These are phyloP conservation scores for Forbesichthys papilliferus DNA, from an alignment of 2,113 vertebrate species.

Conservation along the genomic window DNA sequence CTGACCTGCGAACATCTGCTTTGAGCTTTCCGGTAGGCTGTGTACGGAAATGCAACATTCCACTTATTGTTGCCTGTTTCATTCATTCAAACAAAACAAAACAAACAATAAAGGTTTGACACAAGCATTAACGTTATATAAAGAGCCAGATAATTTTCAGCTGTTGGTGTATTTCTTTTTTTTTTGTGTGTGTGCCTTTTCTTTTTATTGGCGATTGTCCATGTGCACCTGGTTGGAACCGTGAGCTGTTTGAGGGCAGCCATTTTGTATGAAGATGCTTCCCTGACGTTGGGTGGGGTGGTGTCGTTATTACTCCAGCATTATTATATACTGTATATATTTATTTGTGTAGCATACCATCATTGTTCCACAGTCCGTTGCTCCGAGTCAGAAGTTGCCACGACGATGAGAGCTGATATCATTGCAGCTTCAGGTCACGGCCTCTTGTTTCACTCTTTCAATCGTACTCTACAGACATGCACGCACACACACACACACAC, in stretches of 20 bases:
- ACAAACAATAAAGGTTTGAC: no score
- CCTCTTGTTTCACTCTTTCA: constrained; percentile 74
- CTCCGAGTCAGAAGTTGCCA: constrained; percentile 41
- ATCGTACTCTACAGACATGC: constrained; percentile 35
- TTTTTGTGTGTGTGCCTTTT: neutral
- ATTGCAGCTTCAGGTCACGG: constrained; percentile 70
- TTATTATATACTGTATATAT: constrained; percentile 8
- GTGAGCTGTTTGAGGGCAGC: constrained; percentile 45
- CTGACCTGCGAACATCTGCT: neutral
- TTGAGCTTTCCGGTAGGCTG: constrained; percentile 18
- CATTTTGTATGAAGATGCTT: constrained; percentile 29
- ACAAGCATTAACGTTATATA: no score
- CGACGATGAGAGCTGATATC: constrained; percentile 71
- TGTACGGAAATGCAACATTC: neutral
- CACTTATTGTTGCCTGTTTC: neutral
- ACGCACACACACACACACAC: constrained; percentile 12
- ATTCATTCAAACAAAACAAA: neutral
- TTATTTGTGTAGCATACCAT: constrained; percentile 8
- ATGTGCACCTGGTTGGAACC: constrained; percentile 26
- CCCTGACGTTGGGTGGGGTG: neutral
- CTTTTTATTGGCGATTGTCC: constrained; percentile 4
- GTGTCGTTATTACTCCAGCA: constrained; percentile 30
- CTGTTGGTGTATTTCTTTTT: neutral
- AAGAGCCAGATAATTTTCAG: neutral
- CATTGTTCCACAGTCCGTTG: constrained; percentile 25